Percentiles rank a stretch among this genome's conserved stretches.
phyloP scores from a whole-genome alignment of 2,797 vertebrate genomes.

The Tolypeutes matacus region DNA sequence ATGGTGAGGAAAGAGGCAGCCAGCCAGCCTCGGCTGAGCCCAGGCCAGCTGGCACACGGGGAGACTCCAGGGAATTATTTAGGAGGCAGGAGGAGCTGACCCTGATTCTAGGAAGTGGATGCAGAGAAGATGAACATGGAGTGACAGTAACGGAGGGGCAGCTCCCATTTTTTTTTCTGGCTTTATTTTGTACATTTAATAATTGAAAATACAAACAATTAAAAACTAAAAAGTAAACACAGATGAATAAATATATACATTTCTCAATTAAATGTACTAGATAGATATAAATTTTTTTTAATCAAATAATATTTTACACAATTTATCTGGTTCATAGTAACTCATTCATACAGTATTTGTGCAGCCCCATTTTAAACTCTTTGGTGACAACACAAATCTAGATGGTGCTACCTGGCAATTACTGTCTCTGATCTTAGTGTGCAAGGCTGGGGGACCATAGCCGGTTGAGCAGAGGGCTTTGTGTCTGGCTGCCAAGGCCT shows the following conservation, averaged over 20 bases:
- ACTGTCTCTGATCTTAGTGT: background rate
- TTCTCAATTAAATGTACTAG: no score
- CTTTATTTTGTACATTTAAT: no score
- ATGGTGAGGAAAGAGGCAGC: background rate
- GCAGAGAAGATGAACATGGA: slow-evolving; percentile 24
- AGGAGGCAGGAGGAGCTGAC: background rate
- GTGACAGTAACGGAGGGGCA: background rate
- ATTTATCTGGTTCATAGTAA: no score
- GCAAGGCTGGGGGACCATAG: background rate
- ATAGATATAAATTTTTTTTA: no score
- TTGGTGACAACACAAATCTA: background rate
- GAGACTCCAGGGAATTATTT: background rate
- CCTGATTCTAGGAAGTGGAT: slow-evolving; percentile 18
- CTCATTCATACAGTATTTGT: no score
- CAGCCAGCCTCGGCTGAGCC: background rate
- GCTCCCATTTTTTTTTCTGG: background rate
- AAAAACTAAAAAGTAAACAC: no score
- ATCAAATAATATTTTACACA: no score
- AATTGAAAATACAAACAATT: no score
- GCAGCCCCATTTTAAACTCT: background rate
- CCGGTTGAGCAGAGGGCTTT: background rate
- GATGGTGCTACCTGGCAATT: background rate
- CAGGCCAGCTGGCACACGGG: background rate
- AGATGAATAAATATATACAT: no score
- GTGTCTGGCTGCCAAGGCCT: background rate